Conservation (phyloP, 2,888 invertebrate genomes). For the Diabrotica balteata region DNA sequence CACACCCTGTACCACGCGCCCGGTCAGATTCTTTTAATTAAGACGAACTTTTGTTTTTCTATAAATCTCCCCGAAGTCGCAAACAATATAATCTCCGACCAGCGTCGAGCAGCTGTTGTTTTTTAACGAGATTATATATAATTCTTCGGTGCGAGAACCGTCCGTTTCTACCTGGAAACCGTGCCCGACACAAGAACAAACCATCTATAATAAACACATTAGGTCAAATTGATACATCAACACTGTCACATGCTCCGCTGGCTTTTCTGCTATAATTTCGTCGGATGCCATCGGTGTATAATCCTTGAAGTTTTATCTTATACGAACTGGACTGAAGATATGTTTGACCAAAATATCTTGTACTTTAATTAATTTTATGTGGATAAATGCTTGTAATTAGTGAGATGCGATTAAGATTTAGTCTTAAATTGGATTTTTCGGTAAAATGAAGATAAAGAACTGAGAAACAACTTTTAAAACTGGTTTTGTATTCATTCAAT, state of each 20-base stretch:
- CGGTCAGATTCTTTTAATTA: conserved; percentile 13
- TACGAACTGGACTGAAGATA: background rate
- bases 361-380: background rate
- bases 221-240: conserved; percentile 46
- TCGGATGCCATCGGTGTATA: background rate
- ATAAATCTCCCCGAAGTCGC: conserved; percentile 8
- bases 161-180: conserved; percentile 37
- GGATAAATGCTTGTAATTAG: background rate
- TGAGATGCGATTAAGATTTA: background rate
- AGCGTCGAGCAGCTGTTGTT: conserved; percentile 31
- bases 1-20: background rate
- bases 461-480: too few species aligned
- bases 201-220: conserved; percentile 45
- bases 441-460: too few species aligned
- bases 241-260: conserved; percentile 24
- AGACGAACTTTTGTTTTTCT: conserved; percentile 16
- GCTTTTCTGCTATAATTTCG: conserved; percentile 7
- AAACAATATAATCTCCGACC: conserved; percentile 16
- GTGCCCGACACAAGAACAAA: conserved; percentile 28
- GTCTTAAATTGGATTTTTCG: too few species aligned
- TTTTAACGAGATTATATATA: conserved; percentile 40
- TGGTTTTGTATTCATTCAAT: too few species aligned
- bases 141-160: conserved; percentile 22
- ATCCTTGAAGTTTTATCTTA: conserved; percentile 1
- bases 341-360: background rate